A percentile compares a stretch with the other conserved stretches of the same genome.
Evolutionary conservation across 2,797 vertebrate genomes (phyloP).

Genomic region (Sebastes kiyomatsui): DNA sequence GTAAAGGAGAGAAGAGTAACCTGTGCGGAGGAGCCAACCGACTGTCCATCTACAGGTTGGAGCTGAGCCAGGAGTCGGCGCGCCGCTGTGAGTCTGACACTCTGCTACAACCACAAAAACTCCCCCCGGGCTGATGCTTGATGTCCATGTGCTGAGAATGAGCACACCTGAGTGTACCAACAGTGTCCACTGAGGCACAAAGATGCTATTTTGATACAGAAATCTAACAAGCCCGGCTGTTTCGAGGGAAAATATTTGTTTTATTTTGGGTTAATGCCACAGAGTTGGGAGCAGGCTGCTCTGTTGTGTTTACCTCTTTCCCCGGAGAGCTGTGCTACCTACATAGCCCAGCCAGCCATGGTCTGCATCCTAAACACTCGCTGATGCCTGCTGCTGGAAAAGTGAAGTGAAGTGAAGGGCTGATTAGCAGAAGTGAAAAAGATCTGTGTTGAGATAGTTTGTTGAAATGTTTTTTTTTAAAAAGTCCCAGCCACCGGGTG

Average conservation of each 20-base stretch:
- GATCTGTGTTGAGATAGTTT: background rate
- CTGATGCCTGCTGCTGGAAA: slow-evolving; percentile 24
- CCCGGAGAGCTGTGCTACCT: slow-evolving; percentile 61
- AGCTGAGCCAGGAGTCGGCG: slow-evolving; percentile 95
- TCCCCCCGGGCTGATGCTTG: background rate
- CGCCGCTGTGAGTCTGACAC: slow-evolving; percentile 88
- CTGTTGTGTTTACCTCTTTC: slow-evolving; percentile 61
- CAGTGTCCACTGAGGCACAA: background rate
- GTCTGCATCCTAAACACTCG: slow-evolving; percentile 49
- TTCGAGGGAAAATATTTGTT: slow-evolving; percentile 37
- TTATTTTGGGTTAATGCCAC: slow-evolving; percentile 50
- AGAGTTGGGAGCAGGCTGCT: slow-evolving; percentile 43
- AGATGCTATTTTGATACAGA: slow-evolving; percentile 5
- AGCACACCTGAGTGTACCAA: background rate
- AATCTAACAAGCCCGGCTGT: background rate
- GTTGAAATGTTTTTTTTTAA: background rate
- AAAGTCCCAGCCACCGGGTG: background rate
- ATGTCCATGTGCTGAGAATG: background rate
- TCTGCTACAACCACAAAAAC: background rate
- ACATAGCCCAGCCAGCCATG: slow-evolving; percentile 26
- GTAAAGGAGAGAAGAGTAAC: slow-evolving; percentile 92
- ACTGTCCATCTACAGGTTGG: slow-evolving; percentile 93
- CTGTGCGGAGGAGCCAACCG: slow-evolving; percentile 92
- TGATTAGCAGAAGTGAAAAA: slow-evolving; percentile 33
- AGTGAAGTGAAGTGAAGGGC: slow-evolving; percentile 11